Evolutionary conservation across 1,140 invertebrate genomes (phyloP), one percentile per base, ranked within the genome.

Genomic region (Halyomorpha halys): DNA sequence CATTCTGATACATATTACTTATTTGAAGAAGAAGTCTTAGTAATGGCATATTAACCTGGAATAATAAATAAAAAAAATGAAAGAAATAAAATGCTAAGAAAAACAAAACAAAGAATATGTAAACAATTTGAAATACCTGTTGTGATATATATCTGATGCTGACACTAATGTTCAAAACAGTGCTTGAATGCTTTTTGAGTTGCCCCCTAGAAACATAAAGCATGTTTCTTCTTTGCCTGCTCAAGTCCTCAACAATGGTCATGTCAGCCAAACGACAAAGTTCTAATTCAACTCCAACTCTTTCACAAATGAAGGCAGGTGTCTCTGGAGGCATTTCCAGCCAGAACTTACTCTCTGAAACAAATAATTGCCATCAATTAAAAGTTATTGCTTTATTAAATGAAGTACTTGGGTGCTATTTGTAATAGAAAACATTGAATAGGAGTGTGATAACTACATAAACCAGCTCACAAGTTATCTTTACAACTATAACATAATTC

Each of bases 1-100:
- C 91, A 77, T 97, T 97, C 75, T 94, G 91, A 76, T 97, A 95
- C 91, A 98, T 96, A 67, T 94, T 95, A 68, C 87, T 91, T 68
- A 98, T 94, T 77, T 98, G 95, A 79, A 97, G 93, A 45, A 97
- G 78, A 23, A 98, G 79, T 63, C 95, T 78, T 23, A 98, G 75
- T 44, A 98, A 76, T 0, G 94, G 93, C 93, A 98, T 97, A 73
- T 97, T 97, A 9, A 94, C 86, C 80, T 86, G 73, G 44, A 63
- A 65, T 59, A 66, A 16, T 47, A 49, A 49, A 8, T 49, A 49
- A 49, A 19, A 2, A 49, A 47, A 21, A 21, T 49, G 5, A 49
- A 18, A 47, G 14, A 16, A 18, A 21, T 19, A 5, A 19, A 9
- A 49, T 21, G 19, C 6, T 21, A 11, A 2, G 6, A 49, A 49